Evolutionary conservation across 2,888 invertebrate species (phyloP), one percentile per base, ranked within the genome.

Genomic region (Amphipyra berbera): DNA sequence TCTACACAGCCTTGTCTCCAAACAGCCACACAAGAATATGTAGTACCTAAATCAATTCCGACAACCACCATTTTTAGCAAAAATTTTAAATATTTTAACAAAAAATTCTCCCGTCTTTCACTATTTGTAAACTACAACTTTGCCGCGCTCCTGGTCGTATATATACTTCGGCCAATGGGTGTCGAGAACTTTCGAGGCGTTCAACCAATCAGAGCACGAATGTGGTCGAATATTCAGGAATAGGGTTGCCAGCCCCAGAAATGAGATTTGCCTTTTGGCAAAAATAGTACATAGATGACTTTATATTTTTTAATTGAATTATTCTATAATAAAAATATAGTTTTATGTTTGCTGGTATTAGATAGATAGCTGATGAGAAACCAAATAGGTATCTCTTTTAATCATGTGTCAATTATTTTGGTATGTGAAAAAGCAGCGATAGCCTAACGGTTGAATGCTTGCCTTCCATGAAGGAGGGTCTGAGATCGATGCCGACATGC

Each of bases 1-100:
- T 92, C 89, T 0, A 88, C 87, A 57, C 56, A 65, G 0, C 88
- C 88, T 33, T 90, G 65, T 9, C 80, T 81, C 89, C 90, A 92
- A n/a, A 91, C 86, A 2, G 91, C 91, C 42, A 88, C 91, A 78
- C 92, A 91, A 21, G 87, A 88, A 70, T 82, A 86, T 27, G 90
- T 85, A 1, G 91, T 92, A 6, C 93, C 93, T 55, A 93, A 87
- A 80, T 93, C 92, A 8, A 93, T 92, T 0, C 92, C 93, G 0
- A 93, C 81, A 7, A 88, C 89, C 52, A 85, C 89, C 93, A 93
- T 93, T 68, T 70, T 82, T 4, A 14, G 15, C 1, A 10, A 7
- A 2, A 14, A 60, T 21, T 61, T 46, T 6, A 15, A n/a, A 48
- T 37, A 33, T 9, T 27, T 13, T 14, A 49, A 47, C 27, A 56